These are phyloP conservation scores for Diaperis boleti DNA, from an alignment of 2,888 invertebrate genomes.

Conservation along the genomic window DNA sequence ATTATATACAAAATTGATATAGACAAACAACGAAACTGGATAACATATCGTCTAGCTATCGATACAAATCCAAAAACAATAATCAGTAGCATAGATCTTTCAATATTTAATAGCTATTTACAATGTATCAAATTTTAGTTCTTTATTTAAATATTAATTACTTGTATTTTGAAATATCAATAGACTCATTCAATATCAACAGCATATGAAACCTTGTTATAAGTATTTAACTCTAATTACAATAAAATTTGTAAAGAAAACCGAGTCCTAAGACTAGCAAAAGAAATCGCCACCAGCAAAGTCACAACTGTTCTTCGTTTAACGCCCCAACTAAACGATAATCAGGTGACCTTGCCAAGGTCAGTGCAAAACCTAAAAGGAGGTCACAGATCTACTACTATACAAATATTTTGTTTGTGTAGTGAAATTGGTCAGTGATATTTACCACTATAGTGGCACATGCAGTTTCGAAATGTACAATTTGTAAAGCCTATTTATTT, in stretches of 20 bases:
- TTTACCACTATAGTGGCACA: conserved; percentile 54
- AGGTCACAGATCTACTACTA: conserved; percentile 50
- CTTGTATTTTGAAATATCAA: conserved; percentile 58
- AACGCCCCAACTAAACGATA: conserved; percentile 18
- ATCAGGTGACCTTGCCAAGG: conserved; percentile 22
- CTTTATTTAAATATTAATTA: conserved; percentile 56
- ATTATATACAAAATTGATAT: conserved; percentile 38
- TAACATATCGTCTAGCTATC: conserved; percentile 35
- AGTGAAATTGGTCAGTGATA: conserved; percentile 63
- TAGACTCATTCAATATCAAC: conserved; percentile 63
- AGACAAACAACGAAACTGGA: conserved; percentile 24
- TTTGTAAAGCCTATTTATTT: conserved; percentile 50
- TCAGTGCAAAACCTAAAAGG: conserved; percentile 42
- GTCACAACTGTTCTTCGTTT: conserved; percentile 11
- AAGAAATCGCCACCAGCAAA: conserved; percentile 32
- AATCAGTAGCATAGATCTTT: conserved; percentile 39
- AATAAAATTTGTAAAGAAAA: conserved; percentile 41
- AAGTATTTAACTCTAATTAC: conserved; percentile 40
- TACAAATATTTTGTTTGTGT: conserved; percentile 56
- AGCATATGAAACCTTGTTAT: conserved; percentile 54
- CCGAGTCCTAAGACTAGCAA: conserved; percentile 31
- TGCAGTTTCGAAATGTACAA: conserved; percentile 55
- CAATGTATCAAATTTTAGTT: conserved; percentile 63
- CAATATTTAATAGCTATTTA: conserved; percentile 62
- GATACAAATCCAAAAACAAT: conserved; percentile 27